These are phyloP conservation scores for Piprites chloris DNA, from an alignment of 2,113 vertebrate genomes.

Conservation along the genomic window DNA sequence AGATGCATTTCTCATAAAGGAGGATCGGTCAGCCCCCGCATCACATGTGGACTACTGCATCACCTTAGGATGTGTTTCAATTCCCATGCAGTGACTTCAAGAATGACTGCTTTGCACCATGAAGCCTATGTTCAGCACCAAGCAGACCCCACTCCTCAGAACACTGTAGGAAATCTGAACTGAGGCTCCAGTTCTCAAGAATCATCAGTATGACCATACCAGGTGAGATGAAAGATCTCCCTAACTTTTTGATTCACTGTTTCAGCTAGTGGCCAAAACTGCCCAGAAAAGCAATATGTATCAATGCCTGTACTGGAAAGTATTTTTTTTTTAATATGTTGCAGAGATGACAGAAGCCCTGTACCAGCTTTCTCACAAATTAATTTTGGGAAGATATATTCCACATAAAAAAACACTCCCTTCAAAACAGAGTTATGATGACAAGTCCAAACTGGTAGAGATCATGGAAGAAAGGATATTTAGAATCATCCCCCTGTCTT, in stretches of 20 bases:
- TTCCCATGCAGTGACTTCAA: neutral
- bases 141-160: neutral
- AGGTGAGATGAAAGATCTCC: neutral
- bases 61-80: neutral
- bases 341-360: neutral
- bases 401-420: neutral
- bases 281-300: neutral
- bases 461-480: neutral
- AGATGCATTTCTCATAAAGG: neutral
- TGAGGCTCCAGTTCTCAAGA: neutral
- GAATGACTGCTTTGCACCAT: neutral
- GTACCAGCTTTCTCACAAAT: neutral
- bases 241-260: neutral
- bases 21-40: neutral
- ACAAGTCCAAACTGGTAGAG: neutral
- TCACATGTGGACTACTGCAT: accelerated
- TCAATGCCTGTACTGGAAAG: neutral
- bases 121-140: neutral
- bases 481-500: neutral
- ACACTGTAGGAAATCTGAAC: neutral
- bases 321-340: neutral
- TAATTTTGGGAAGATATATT: neutral
- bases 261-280: neutral
- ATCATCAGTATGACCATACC: neutral
- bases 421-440: neutral